Conservation (phyloP, 1,140 invertebrate species). For the Delia radicum region DNA sequence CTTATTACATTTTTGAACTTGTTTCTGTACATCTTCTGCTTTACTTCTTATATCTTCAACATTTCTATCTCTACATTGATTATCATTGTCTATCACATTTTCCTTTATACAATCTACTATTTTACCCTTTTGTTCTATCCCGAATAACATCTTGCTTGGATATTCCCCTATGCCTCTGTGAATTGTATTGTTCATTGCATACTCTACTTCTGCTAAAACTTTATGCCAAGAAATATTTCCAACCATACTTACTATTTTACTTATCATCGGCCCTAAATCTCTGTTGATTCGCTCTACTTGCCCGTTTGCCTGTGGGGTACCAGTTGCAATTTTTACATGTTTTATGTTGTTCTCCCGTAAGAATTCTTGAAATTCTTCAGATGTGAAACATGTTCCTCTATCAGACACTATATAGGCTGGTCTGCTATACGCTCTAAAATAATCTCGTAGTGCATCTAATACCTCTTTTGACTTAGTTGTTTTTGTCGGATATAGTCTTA, state of each 20-base stretch:
- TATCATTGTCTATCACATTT: neutral
- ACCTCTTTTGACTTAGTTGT: no score
- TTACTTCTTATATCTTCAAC: neutral
- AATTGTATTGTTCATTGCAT: constrained; percentile 7
- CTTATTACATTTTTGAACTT: constrained; percentile 16
- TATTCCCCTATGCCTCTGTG: neutral
- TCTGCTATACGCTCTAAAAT: no score
- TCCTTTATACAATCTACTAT: constrained; percentile 2
- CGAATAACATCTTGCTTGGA: constrained; percentile 15
- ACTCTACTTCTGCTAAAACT: neutral
- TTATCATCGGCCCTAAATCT: constrained; percentile 6
- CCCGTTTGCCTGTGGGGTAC: constrained; percentile 20
- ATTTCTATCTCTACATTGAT: neutral
- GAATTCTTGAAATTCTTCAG: constrained; percentile 13
- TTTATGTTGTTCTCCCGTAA: constrained; percentile 12
- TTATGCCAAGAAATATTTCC: neutral
- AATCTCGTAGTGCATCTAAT: no score
- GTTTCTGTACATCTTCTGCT: neutral
- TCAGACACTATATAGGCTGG: neutral
- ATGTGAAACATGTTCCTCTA: constrained; percentile 14
- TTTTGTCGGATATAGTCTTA: no score
- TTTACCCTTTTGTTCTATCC: neutral
- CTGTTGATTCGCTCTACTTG: constrained; percentile 12
- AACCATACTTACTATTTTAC: neutral
- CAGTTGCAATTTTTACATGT: constrained; percentile 22